Percentiles rank a stretch among this genome's conserved stretches.
Conservation (phyloP, 2,888 invertebrate species). For the Zeuzera pyrina region DNA sequence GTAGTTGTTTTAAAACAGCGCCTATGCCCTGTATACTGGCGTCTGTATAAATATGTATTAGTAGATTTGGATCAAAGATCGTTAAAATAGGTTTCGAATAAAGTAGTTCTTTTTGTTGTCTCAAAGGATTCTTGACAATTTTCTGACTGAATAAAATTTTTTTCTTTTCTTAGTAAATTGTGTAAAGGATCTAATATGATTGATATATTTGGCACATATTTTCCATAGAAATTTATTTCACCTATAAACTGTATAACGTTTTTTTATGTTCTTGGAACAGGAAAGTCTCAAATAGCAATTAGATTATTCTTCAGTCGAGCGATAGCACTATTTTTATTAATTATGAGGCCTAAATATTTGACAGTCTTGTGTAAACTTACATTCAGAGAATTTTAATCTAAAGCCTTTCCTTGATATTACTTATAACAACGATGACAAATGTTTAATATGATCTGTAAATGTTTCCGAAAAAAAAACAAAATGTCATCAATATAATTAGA, state of each 20-base stretch:
- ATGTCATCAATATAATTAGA: too few relatives aligned
- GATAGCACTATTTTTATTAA: constrained; percentile 18
- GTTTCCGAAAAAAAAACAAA: too few relatives aligned
- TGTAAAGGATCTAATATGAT: constrained; percentile 21
- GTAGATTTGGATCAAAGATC: constrained; percentile 10
- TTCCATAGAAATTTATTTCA: constrained; percentile 19
- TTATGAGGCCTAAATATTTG: constrained; percentile 19
- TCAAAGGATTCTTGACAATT: constrained; percentile 11
- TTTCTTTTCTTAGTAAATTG: constrained; percentile 17
- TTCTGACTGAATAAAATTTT: constrained; percentile 16
- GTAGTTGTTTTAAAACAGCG: constrained; percentile 14
- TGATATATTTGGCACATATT: constrained; percentile 16
- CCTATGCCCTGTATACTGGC: constrained; percentile 5
- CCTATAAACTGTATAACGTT: constrained; percentile 16
- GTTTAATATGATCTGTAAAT: too few relatives aligned
- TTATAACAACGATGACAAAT: too few relatives aligned
- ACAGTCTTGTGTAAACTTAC: constrained; percentile 18
- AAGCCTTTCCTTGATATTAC: too few relatives aligned
- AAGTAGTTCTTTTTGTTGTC: constrained; percentile 7
- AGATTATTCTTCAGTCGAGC: constrained; percentile 19
- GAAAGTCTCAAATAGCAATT: constrained; percentile 12
- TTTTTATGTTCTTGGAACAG: constrained; percentile 13
- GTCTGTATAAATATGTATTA: constrained; percentile 13
- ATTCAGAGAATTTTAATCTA: constrained; percentile 19
- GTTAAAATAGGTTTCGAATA: constrained; percentile 6